Base-by-base conservation (phyloP, 2,797 vertebrate genomes). In the Strix occidentalis region DNA sequence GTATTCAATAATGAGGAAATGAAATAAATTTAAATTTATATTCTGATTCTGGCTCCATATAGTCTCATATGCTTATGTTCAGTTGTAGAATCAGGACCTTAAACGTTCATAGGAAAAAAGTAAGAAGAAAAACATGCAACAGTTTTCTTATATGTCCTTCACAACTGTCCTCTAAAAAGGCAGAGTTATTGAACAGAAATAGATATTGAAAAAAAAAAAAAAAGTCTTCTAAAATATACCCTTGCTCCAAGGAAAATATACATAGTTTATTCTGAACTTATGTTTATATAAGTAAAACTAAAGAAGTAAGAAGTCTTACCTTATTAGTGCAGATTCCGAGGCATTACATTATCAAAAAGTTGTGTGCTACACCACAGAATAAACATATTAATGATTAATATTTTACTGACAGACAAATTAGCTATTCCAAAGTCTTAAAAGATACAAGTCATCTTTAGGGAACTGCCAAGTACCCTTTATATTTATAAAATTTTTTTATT, bases 231-330 rank as follows among this genome's bases (percentile, higher is more conserved):
- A 96, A 96, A 96, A 85, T 51, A 61, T 37, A 87, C 58, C 78
- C 86, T 94, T 88, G 43, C 94, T 96, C 85, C 84, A 97, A 86
- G 71, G 93, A 95, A 96, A 96, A 94, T 61, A 94, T 24, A 90
- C 46, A 76, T 46, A 7, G 16, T 41, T 64, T 77, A 85, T 58
- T 77, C 77, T 81, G 31, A 85, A 89, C 10, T 69, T 77, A 71
- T 26, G 83, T 58, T 87, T 87, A 80, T n/a, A 6, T 15, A 71
- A 89, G 16, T 50, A 71, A 85, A 81, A 70, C 20, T n/a, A 70
- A 90, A 56, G 1, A 2, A 82, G 10, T 31, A 66, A 82, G 41
- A 87, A 61, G 16, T 31, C n/a, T 68, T 76, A 26, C 20, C 33
- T 83, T n/a, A 78, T 14, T 39, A 82, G 65, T 0, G 19, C 16